Conservation (phyloP, 2,888 invertebrate genomes). For the Lasius fuliginosus region DNA sequence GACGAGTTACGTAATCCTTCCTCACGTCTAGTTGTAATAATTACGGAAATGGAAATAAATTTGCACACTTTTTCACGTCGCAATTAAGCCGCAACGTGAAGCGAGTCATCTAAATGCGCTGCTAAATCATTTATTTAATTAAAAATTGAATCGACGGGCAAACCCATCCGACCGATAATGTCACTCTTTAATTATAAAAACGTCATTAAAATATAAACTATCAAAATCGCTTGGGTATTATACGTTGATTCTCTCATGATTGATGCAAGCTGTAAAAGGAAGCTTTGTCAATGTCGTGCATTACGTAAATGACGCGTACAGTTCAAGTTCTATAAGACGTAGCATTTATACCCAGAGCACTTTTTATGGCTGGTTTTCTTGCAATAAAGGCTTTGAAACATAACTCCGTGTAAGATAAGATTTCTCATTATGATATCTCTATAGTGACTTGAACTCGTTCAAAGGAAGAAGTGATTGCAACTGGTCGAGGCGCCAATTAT, state of each 20-base stretch:
- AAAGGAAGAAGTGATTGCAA: background rate
- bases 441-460: background rate
- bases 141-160: constrained; percentile 31
- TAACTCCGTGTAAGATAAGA: background rate
- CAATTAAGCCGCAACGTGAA: constrained; percentile 25
- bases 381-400: constrained; percentile 4
- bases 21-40: background rate
- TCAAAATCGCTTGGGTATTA: background rate
- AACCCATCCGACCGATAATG: background rate
- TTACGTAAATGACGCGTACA: constrained; percentile 24
- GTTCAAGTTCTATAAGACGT: background rate
- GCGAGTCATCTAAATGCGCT: background rate
- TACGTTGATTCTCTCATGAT: constrained; percentile 15
- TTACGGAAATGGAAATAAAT: constrained; percentile 46
- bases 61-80: constrained; percentile 12
- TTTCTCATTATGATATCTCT: constrained; percentile 17
- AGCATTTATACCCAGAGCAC: background rate
- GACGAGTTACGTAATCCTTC: constrained; percentile 20
- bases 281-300: background rate
- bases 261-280: constrained; percentile 10
- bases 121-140: constrained; percentile 30
- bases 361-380: constrained; percentile 9
- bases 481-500: background rate
- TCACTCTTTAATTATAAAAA: constrained; percentile 30
- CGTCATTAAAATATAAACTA: constrained; percentile 27